phyloP scores from a whole-genome alignment of 1,140 invertebrate genomes.

The Drosophila bocqueti region DNA sequence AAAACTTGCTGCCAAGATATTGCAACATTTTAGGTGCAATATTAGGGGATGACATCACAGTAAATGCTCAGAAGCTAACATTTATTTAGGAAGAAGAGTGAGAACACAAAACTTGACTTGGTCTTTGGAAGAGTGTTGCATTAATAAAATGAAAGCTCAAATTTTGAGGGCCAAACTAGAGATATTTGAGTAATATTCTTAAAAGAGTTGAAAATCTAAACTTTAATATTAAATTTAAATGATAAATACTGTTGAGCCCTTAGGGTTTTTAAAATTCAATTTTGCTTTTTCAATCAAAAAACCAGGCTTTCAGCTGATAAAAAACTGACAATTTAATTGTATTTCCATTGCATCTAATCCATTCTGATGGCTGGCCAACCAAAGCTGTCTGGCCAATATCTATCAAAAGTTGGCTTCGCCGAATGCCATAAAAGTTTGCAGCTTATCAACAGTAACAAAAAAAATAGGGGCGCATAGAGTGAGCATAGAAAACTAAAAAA shows the following conservation, averaged over 20 bases:
- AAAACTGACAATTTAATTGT: conserved; percentile 37
- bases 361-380: conserved; percentile 36
- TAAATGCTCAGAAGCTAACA: conserved; percentile 13
- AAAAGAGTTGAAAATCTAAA: not conserved
- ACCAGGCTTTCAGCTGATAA: not conserved
- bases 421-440: conserved; percentile 52
- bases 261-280: not conserved
- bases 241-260: not conserved
- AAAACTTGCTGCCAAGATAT: conserved; percentile 20
- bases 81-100: conserved; percentile 1
- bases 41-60: conserved; percentile 23
- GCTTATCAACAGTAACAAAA: conserved; percentile 25
- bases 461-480: not conserved
- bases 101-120: not conserved
- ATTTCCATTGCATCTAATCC: conserved; percentile 30
- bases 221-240: not conserved
- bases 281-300: not conserved
- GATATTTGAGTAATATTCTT: not conserved
- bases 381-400: conserved; percentile 57
- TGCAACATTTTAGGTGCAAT: conserved; percentile 14
- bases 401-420: conserved; percentile 51
- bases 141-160: not conserved
- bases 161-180: not conserved
- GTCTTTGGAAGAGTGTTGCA: not conserved
- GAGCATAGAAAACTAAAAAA: conserved; percentile 16